Conservation (phyloP, 2,797 vertebrate species). For the Atherinosoma microstoma region DNA sequence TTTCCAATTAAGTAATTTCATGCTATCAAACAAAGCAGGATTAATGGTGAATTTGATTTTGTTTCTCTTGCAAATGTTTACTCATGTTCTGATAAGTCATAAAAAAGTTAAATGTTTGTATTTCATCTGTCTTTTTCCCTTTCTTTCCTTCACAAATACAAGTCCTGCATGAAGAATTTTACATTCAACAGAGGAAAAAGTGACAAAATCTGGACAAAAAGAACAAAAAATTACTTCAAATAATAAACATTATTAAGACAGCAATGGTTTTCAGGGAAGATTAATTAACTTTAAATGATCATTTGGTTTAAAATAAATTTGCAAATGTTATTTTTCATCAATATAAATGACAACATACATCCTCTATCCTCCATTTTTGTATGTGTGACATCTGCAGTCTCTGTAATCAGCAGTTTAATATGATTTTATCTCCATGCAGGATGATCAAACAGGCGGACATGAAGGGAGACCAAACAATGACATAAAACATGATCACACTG, state of each 20-base stretch:
- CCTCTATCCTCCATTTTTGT: background rate
- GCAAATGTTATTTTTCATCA: background rate
- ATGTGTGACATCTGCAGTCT: background rate
- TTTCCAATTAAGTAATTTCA: conserved; percentile 41
- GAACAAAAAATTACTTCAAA: background rate
- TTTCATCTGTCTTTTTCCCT: background rate
- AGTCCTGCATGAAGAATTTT: background rate
- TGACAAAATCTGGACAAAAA: background rate
- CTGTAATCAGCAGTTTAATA: conserved; percentile 41
- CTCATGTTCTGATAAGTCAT: conserved; percentile 5
- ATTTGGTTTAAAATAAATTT: background rate
- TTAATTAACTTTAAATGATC: background rate
- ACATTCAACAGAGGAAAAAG: background rate
- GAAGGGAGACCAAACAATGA: conserved; percentile 63
- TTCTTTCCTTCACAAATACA: background rate
- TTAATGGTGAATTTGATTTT: background rate
- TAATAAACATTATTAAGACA: background rate
- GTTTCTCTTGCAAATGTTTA: conserved; percentile 1
- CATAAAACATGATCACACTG: conserved; percentile 76
- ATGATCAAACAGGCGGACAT: conserved; percentile 42
- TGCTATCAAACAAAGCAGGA: conserved; percentile 27
- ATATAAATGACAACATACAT: background rate
- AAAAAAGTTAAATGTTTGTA: conserved; percentile 27
- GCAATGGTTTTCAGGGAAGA: background rate
- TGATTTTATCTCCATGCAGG: conserved; percentile 60